phyloP scores from a whole-genome alignment of 2,888 invertebrate genomes.

The Abscondita cerata region DNA sequence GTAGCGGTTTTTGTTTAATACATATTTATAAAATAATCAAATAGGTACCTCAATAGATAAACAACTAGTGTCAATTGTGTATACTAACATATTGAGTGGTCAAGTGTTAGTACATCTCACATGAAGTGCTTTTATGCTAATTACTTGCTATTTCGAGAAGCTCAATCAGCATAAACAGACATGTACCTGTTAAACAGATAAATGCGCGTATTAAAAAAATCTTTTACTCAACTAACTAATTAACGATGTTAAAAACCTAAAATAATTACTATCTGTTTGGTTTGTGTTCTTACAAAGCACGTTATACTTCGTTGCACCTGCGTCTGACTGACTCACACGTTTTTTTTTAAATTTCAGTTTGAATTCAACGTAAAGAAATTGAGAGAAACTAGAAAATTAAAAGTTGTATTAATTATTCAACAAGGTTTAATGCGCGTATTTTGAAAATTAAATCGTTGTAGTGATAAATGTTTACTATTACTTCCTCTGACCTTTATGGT shows the following conservation, averaged over 20 bases:
- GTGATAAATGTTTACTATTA: constrained; percentile 15
- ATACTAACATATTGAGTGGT: constrained; percentile 7
- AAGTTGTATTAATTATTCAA: constrained; percentile 5
- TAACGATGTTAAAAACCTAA: constrained; percentile 20
- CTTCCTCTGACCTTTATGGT: constrained; percentile 18
- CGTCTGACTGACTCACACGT: constrained; percentile 32
- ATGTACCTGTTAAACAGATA: background rate
- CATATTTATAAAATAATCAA: background rate
- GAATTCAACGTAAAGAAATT: too few relatives aligned
- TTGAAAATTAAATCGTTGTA: background rate
- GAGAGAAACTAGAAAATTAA: constrained; percentile 3
- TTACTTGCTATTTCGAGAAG: constrained; percentile 3
- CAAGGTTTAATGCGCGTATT: constrained; percentile 14
- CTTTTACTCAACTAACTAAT: constrained; percentile 17
- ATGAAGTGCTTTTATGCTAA: constrained; percentile 15
- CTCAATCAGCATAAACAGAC: background rate
- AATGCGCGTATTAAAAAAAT: background rate
- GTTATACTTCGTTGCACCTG: constrained; percentile 28
- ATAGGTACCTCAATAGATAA: background rate
- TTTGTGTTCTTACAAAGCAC: constrained; percentile 29
- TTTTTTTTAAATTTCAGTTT: constrained; percentile 27
- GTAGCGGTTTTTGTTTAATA: background rate
- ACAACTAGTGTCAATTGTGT: constrained; percentile 13
- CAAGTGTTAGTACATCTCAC: constrained; percentile 15
- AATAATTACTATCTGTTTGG: constrained; percentile 20